phyloP scores from a whole-genome alignment of 2,888 invertebrate genomes.

The Barypeithes pellucidus region DNA sequence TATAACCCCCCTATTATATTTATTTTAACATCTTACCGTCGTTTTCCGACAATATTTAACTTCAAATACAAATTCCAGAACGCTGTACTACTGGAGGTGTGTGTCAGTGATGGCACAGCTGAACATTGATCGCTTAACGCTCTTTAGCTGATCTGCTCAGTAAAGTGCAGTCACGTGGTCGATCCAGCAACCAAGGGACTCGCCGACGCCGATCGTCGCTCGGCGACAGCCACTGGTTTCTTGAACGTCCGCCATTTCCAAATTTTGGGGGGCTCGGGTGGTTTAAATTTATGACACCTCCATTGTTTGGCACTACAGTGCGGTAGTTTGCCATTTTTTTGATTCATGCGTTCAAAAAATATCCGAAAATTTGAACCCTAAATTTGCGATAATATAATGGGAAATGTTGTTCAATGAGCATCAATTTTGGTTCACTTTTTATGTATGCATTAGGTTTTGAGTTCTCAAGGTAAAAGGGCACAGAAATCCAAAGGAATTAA shows the following conservation, averaged over 20 bases:
- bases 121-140: constrained; percentile 74
- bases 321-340: constrained; percentile 74
- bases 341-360: too few relatives aligned
- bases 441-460: too few relatives aligned
- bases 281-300: constrained; percentile 73
- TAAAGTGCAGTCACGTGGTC: constrained; percentile 77
- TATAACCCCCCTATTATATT: background rate
- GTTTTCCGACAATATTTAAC: constrained; percentile 30
- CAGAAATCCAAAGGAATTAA: too few relatives aligned
- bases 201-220: constrained; percentile 74
- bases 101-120: constrained; percentile 78
- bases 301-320: constrained; percentile 73
- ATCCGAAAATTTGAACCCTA: too few relatives aligned
- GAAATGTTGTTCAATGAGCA: too few relatives aligned
- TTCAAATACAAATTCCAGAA: constrained; percentile 55
- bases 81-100: constrained; percentile 71
- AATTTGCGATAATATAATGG: too few relatives aligned
- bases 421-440: too few relatives aligned
- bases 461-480: too few relatives aligned
- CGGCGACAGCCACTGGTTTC: constrained; percentile 73
- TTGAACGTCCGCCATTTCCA: constrained; percentile 79
- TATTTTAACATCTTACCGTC: constrained; percentile 4
- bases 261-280: constrained; percentile 76
- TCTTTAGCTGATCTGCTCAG: constrained; percentile 78
- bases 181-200: constrained; percentile 75